Evolutionary conservation across 1,140 invertebrate species (phyloP), one percentile per base, ranked within the genome.

Genomic region (Platyscapa corneri): DNA sequence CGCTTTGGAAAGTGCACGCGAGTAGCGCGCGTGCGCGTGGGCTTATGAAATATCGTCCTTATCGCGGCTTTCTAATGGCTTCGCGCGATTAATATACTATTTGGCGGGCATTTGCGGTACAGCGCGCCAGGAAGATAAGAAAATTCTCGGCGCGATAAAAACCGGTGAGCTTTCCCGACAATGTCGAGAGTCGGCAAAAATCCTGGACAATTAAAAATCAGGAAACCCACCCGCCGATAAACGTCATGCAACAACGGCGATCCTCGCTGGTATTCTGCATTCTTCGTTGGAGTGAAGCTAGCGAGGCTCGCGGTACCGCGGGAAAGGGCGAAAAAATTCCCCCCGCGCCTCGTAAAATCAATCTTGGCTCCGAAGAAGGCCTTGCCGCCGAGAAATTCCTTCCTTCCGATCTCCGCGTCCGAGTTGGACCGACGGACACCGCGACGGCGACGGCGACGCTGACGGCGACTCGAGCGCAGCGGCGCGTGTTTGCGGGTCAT

Each of bases 311-410:
- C 14, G n/a, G 42, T 34, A 20, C 7, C 32, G 32, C 32, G n/a
- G 78, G 64, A 76, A 12, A 32, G 81, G 32, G 32, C 64, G 56
- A 46, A 82, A 75, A 65, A 84, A 32, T 23, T 74, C 39, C 60
- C 6, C 42, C 32, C 10, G 46, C 82, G 34, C 53, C 82, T 83
- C 77, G 76, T 79, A 80, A 79, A 84, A 84, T 84, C 76, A 84
- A 84, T 79, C 76, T 72, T 46, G 20, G 37, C 30, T 5, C 27
- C 49, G 65, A 65, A 65, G n/a, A n/a, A n/a, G 53, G 77, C 56
- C 7, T 65, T 64, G 0, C 32, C 3, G 12, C 76, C 46, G 6
- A 18, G 76, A 27, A 78, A 56, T 78, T 23, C 30, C 46, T 53
- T 30, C 60, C 76, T 37, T 20, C 76, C 32, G 34, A 56, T 56